Percentiles rank a stretch among this genome's conserved stretches.
Conservation (phyloP, 2,113 vertebrate genomes). For the Dascyllus trimaculatus region DNA sequence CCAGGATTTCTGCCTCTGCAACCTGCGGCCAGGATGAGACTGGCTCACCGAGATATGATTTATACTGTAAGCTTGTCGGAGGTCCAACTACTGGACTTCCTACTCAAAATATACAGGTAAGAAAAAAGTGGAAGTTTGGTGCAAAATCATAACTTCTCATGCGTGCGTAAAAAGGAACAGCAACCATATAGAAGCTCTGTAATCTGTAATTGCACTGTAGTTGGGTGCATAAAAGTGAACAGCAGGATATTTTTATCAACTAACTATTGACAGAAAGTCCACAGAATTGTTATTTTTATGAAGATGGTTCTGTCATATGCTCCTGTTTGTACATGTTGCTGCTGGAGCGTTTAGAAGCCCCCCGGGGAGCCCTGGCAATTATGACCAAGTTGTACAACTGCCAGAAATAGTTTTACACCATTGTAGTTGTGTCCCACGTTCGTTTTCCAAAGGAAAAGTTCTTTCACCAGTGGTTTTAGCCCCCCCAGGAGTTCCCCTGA, state of each 20-base stretch:
- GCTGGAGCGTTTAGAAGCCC: slow-evolving; percentile 15
- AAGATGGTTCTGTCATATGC: background rate
- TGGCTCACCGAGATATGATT: slow-evolving; percentile 81
- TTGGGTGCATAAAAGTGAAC: background rate
- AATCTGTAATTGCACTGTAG: background rate
- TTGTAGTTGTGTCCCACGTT: slow-evolving; percentile 45
- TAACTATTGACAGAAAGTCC: background rate
- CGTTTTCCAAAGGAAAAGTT: slow-evolving; percentile 56
- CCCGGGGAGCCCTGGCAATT: slow-evolving; percentile 2
- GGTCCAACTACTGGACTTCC: slow-evolving; percentile 83
- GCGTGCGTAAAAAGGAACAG: background rate
- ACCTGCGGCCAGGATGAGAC: slow-evolving; percentile 91
- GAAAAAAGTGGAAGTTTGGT: background rate
- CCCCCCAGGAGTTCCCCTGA: slow-evolving; percentile 12
- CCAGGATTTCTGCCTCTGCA: slow-evolving; percentile 88
- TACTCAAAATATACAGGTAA: slow-evolving; percentile 91
- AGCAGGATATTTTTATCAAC: background rate
- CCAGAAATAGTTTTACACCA: slow-evolving; percentile 53
- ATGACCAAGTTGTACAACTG: slow-evolving; percentile 45
- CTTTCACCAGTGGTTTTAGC: slow-evolving; percentile 31
- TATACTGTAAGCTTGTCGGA: slow-evolving; percentile 94
- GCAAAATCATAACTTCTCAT: background rate
- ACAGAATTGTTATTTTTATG: background rate
- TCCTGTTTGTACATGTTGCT: background rate
- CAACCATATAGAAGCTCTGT: background rate